Base-by-base conservation (phyloP, 2,797 vertebrate genomes). In the Sebastes cheni region DNA sequence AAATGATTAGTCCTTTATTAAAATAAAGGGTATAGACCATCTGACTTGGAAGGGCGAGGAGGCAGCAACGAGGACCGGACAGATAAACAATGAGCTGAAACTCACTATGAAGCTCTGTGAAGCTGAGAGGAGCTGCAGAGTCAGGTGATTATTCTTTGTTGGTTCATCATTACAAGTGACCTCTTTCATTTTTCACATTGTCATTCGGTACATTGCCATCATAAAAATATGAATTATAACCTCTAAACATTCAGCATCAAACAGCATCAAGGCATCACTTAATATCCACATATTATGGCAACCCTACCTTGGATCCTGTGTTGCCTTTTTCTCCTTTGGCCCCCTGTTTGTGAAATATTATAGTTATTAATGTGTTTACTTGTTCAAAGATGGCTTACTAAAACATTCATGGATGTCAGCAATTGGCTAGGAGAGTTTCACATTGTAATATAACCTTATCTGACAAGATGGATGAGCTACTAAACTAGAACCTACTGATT, bases 261-360 rank as follows among this genome's bases (percentile, higher is more conserved):
- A 23, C 20, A 30, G 11, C 20, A 56, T 72, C 3, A 30, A 25
- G 0, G 5, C 39, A 42, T 42, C 39, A 42, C 39, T 42, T 22
- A 29, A 55, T 65, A 36, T 55, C 20, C 32, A 71, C 60, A 75
- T 11, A 64, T 29, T 1, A 12, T 14, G 4, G 2, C 1, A 11
- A 60, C 1, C 56, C 4, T 81, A 94, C 94, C 93, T 93, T 92
- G 0, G 11, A 10, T 85, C 94, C 94, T 74, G 50, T 4, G 64
- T 30, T 32, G 34, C 94, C 94, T 25, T 90, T 92, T 27, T 93
- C 94, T 77, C 94, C 94, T 84, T 93, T 94, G 52, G 72, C 9
- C 2, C 94, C 94, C 94, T 95, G 77, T 75, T 77, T 36, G 59
- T 61, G 4, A 81, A 29, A 76, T 20, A 9, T 13, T 11, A 70